Base-by-base conservation (phyloP, 2,888 invertebrate genomes). In the Drosophila paracracens region DNA sequence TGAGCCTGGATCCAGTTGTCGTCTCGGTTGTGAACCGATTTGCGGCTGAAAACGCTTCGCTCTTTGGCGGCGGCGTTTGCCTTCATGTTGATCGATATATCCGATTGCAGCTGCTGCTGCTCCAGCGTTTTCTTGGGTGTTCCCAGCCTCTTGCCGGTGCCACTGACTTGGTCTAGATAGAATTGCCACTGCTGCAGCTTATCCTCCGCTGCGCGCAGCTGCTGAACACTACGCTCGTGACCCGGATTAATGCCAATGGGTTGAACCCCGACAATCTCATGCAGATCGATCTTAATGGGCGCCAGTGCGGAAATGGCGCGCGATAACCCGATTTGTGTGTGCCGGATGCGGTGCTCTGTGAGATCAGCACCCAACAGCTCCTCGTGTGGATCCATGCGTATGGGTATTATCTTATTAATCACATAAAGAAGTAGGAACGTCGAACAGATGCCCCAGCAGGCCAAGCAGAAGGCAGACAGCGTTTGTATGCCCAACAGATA, bases 291-390 rank as follows among this genome's bases (percentile, higher is more conserved):
- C 61, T 95, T 94, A 76, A 95, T 94, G 0, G 96, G 95, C 0
- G 95, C 94, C 50, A 97, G 93, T 0, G 96, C 96, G 0, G 97
- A 97, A 57, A 97, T 94, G 0, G 96, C 96, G 54, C 96, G 94
- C 0, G 96, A 96, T 0, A 97, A 94, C 0, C 96, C 97, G 60
- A 96, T 92, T 87, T 93, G 93, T 4, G 91, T 86, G 90, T 97
- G 97, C 54, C 96, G 94, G 52, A 98, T 96, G 78, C 95, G 95
- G 92, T 98, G 98, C 91, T 98, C 98, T 4, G 96, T 96, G 38
- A 98, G 94, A 93, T 98, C 98, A 1, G 98, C 98, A 0, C 98
- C 98, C 18, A 98, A 93, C 53, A 98, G 93, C 93, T 98, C 98
- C 59, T 97, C 97, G 84, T 97, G 96, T 0, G 96, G 95, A 65